Evolutionary conservation across 2,797 vertebrate genomes (phyloP).

Genomic region (Zalophus californianus): DNA sequence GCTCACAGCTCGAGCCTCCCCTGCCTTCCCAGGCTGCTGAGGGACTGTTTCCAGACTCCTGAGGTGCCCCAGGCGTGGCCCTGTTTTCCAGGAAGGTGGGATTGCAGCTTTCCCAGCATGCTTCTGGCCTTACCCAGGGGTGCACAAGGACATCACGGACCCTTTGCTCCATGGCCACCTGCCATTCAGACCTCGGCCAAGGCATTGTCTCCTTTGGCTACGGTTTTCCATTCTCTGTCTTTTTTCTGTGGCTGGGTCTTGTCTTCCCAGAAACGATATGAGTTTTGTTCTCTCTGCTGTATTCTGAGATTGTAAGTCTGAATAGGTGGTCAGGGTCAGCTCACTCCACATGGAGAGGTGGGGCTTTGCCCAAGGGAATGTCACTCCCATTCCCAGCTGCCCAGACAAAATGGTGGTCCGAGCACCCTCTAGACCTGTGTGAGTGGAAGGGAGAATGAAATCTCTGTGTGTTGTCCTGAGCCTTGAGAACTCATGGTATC

Average conservation of each 20-base stretch:
- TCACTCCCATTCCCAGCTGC: not conserved
- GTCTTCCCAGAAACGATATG: not conserved
- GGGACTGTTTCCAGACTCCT: not conserved
- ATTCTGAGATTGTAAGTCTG: not conserved
- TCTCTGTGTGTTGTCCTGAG: not conserved
- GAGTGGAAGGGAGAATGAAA: not conserved
- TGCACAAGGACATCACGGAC: not conserved
- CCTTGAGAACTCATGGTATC: not conserved
- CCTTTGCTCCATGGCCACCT: not conserved
- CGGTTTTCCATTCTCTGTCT: not conserved
- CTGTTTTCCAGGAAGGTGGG: not conserved
- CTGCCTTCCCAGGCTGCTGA: not conserved
- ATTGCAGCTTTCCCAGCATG: not conserved
- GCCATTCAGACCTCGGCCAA: not conserved
- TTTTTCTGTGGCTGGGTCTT: not conserved
- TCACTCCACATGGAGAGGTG: not conserved
- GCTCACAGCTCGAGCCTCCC: not conserved
- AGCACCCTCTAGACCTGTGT: not conserved
- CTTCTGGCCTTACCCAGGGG: not conserved
- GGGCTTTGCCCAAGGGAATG: not conserved
- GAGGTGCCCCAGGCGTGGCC: not conserved
- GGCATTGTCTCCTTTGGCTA: not conserved
- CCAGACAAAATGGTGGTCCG: not conserved
- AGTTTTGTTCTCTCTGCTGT: not conserved
- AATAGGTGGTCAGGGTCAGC: not conserved